Evolutionary conservation across 2,888 invertebrate genomes (phyloP), one percentile per base, ranked within the genome.

Genomic region (Drosophila stalkeri): DNA sequence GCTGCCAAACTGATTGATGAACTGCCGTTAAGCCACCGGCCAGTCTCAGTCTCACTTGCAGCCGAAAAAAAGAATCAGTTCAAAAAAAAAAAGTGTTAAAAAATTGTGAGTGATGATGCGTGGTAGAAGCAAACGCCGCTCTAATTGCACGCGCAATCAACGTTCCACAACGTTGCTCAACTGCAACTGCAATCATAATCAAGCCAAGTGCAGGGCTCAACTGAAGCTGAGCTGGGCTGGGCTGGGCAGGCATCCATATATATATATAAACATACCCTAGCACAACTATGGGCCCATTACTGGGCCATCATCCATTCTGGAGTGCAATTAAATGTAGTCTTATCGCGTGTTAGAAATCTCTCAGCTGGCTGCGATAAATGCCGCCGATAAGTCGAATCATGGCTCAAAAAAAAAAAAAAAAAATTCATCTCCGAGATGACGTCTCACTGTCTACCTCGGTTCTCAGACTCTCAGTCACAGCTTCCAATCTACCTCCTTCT

Each of bases 131-230:
- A 67, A 74, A 67, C 77, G 52, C 62, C 75, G 78, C 77, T 86
- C 85, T 86, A 86, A 86, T 86, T 86, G 85, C 89, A 82, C 70
- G 68, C 89, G 86, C 86, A 85, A 88, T 88, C 89, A 85, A 80
- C 80, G 66, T 60, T 37, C 44, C 51, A 16, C 46, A 23, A 18
- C 49, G 20, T 31, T 49, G 52, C 67, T 11, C 49, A 54, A 31
- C 43, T 12, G 35, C 64, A 55, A 54, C 20, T 68, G 72, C 77
- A 82, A 82, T 80, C 81, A 80, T 71, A 72, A 77, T 78, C 75
- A 72, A 33, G 43, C 51, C 52, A 73, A 81, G 73, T 76, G 66
- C 75, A 77, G 61, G 41, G 59, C 61, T 51, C 23, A 6, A 16
- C 46, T 23, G 23, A 16, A 11, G 20, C 37, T n/a, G 39, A 8